Evolutionary conservation across 30 jellyfish, hydroid and myxozoan genomes (phyloP).

Genomic region (Haliclystus octoradiatus): DNA sequence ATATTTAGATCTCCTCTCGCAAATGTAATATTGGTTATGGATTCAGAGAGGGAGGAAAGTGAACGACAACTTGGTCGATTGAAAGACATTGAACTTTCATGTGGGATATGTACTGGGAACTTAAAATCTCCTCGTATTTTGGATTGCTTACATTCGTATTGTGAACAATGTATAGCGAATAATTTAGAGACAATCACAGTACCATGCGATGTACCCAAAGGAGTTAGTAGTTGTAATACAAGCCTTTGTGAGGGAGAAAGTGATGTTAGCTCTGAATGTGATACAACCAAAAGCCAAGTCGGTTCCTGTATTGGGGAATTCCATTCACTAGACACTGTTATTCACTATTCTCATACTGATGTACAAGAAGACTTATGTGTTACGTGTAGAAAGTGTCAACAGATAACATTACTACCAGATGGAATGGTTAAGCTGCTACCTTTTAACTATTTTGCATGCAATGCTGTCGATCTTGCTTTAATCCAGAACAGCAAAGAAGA

Average conservation of each 20-base stretch:
- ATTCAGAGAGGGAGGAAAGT: neutral
- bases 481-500: constrained; percentile 76
- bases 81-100: constrained; percentile 55
- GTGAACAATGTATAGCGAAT: constrained; percentile 80
- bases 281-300: neutral
- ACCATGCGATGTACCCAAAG: constrained; percentile 2
- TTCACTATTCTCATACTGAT: neutral
- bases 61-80: constrained; percentile 12
- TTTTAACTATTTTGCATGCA: constrained; percentile 69
- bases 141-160: constrained; percentile 78
- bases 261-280: neutral
- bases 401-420: constrained; percentile 58
- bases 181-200: constrained; percentile 27
- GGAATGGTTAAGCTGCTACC: constrained; percentile 62
- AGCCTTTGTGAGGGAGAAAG: neutral
- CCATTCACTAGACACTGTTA: neutral
- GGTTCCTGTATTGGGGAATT: constrained; percentile 3
- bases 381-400: constrained; percentile 46
- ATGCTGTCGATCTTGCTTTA: constrained; percentile 67
- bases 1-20: neutral
- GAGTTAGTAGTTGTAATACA: constrained; percentile 10
- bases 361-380: constrained; percentile 5
- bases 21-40: neutral
- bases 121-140: constrained; percentile 68
- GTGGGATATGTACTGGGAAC: constrained; percentile 51